These are phyloP conservation scores for Bombyx huttoni DNA, from an alignment of 2,888 invertebrate species.

Conservation along the genomic window DNA sequence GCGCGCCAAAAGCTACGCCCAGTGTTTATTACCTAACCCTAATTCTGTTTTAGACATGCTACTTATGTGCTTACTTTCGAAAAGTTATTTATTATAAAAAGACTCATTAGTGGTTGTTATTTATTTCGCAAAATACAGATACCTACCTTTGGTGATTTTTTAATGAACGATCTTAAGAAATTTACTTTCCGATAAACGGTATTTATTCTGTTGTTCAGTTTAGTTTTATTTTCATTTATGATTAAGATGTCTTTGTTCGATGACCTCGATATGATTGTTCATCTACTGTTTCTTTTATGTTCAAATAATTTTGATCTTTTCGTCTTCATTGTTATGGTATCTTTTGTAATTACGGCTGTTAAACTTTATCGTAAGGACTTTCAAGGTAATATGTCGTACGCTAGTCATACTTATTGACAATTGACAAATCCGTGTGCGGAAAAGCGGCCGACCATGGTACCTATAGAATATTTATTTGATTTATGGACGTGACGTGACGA, in stretches of 20 bases:
- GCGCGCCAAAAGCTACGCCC: too few relatives aligned
- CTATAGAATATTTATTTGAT: constrained; percentile 32
- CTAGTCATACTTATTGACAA: constrained; percentile 30
- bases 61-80: too few relatives aligned
- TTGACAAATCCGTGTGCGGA: constrained; percentile 38
- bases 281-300: neutral
- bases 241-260: neutral
- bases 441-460: constrained; percentile 22
- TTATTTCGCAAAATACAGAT: too few relatives aligned
- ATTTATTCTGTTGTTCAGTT: neutral
- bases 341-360: neutral
- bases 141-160: too few relatives aligned
- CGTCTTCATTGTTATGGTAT: neutral
- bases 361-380: neutral
- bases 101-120: too few relatives aligned
- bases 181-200: neutral
- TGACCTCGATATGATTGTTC: neutral
- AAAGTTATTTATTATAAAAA: too few relatives aligned
- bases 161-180: neutral
- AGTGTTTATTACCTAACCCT: too few relatives aligned
- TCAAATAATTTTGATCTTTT: neutral
- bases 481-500: constrained; percentile 28
- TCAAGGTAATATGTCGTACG: constrained; percentile 4
- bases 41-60: too few relatives aligned
- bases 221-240: neutral